Conservation (phyloP, 2,888 invertebrate species). For the Linnaemya vulpina region DNA sequence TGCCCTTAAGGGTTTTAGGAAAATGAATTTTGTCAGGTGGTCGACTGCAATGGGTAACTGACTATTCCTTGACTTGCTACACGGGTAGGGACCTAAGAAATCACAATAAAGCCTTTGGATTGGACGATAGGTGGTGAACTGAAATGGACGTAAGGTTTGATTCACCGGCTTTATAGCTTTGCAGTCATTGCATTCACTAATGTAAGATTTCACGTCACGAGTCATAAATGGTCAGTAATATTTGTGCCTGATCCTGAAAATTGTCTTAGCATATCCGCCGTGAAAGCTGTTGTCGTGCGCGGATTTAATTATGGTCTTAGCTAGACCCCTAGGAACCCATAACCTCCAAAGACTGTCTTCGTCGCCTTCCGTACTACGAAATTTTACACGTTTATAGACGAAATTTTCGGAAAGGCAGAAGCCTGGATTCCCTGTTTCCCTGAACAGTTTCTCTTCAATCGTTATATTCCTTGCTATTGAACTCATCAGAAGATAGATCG, state of each 20-base stretch:
- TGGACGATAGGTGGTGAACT: too few species aligned
- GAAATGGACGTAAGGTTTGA: not conserved
- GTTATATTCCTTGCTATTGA: constrained; percentile 23
- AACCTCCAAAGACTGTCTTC: constrained; percentile 14
- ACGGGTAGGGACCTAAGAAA: too few species aligned
- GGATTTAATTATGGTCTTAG: not conserved
- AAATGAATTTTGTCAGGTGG: too few species aligned
- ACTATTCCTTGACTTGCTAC: too few species aligned
- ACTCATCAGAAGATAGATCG: constrained; percentile 12
- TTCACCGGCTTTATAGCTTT: not conserved
- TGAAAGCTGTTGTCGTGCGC: too few species aligned
- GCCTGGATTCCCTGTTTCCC: not conserved
- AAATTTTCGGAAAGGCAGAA: constrained; percentile 14
- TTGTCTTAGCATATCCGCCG: too few species aligned
- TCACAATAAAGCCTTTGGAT: too few species aligned
- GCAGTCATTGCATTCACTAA: not conserved
- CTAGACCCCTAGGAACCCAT: not conserved
- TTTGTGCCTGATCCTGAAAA: not conserved
- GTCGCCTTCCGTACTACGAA: not conserved
- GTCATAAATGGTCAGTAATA: not conserved
- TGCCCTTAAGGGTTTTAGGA: too few species aligned
- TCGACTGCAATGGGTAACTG: too few species aligned
- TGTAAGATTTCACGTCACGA: not conserved
- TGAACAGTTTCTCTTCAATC: not conserved
- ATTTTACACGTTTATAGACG: constrained; percentile 39